Base-by-base conservation (phyloP, 2,888 invertebrate genomes). In the Merodon equestris region DNA sequence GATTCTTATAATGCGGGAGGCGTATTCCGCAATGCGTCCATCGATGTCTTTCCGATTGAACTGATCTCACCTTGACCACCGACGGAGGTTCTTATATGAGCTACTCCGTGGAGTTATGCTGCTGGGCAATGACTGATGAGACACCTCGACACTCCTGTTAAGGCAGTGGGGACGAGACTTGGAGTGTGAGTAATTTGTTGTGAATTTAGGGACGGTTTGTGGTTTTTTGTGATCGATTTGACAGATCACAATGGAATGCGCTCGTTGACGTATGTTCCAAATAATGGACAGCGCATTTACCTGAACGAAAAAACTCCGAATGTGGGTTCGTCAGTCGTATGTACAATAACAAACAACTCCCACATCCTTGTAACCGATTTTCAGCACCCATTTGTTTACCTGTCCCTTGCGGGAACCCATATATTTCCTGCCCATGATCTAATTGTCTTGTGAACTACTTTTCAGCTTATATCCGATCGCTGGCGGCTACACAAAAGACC, bases 81-180 rank as follows among this genome's bases (percentile, higher is more conserved):
- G 61, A 45, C 61, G 27, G 58, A 71, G 83, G 64, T 57, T 83
- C 82, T 83, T 83, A 82, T 83, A 83, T 72, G 58, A 83, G 67
- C 71, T 7, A 40, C 40, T 9, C 40, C n/a, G 10, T 47, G 54
- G 15, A n/a, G 17, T 9, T 7, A n/a, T 40, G 17, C 47, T 9
- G 36, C 56, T 54, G n/a, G 42, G 47, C 7, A 56, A 15, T 36
- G 58, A 50, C 40, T 15, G 18, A 42, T 34, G 27, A 34, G 56
- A 15, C 71, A 48, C 53, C 61, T 44, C 56, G 56, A 15, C 71
- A 56, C 53, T 70, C 53, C 56, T 63, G 71, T 44, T 17, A 38
- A 38, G 44, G 50, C 34, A n/a, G 40, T 27, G n/a, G n/a, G n/a
- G n/a, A n/a, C n/a, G n/a, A n/a, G n/a, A 40, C 19, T 19, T 58